These are phyloP conservation scores for Polypterus senegalus DNA, from an alignment of 2,113 vertebrate species.

Conservation along the genomic window DNA sequence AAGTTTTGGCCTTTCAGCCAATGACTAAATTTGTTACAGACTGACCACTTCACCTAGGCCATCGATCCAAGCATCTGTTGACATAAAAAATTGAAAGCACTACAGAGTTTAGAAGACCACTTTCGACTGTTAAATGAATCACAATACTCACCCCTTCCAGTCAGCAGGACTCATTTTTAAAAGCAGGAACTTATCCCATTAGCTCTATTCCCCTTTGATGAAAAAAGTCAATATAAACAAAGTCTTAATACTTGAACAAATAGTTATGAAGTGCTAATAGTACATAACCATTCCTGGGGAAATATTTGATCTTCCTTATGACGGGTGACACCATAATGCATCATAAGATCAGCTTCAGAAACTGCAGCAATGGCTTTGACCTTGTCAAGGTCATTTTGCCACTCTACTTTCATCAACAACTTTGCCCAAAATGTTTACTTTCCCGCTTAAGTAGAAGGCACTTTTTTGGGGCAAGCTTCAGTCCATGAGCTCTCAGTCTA, in stretches of 20 bases:
- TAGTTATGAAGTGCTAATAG: no score
- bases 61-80: background rate
- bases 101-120: no score
- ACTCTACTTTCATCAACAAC: background rate
- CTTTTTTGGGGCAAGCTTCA: constrained; percentile 1
- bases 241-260: no score
- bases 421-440: background rate
- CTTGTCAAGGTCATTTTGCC: background rate
- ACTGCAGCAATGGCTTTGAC: background rate
- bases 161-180: no score
- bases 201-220: no score
- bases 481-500: constrained; percentile 7
- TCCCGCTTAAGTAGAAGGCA: background rate
- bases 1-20: background rate
- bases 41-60: background rate
- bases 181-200: no score
- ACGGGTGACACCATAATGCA: background rate
- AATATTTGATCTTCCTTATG: background rate
- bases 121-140: no score
- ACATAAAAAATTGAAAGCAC: background rate
- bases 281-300: no score
- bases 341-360: background rate
- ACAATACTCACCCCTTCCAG: no score
- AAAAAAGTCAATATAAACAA: no score
- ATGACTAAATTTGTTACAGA: constrained; percentile 1